These are phyloP conservation scores for Cydia fagiglandana DNA, from an alignment of 1,140 invertebrate genomes.

Conservation along the genomic window DNA sequence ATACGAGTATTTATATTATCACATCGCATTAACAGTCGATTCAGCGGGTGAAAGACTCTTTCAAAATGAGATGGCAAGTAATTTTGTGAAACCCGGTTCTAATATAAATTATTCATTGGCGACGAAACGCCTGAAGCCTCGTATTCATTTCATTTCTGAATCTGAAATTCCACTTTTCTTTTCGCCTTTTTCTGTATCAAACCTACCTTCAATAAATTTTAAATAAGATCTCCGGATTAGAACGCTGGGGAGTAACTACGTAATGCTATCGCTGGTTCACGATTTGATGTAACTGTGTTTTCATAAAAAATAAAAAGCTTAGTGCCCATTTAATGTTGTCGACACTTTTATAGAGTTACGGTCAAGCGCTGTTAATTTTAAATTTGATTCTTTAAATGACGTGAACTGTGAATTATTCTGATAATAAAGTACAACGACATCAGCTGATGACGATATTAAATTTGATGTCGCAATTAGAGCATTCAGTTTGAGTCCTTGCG, in stretches of 20 bases:
- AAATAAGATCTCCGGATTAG: conserved; percentile 67
- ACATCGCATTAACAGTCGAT: conserved; percentile 26
- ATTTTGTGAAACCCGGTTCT: conserved; percentile 73
- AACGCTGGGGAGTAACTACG: conserved; percentile 45
- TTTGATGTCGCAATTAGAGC: too few relatives aligned
- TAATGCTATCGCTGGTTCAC: background rate
- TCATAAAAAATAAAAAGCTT: conserved; percentile 18
- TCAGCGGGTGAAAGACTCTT: conserved; percentile 53
- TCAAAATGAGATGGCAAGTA: conserved; percentile 70
- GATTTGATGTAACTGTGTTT: conserved; percentile 20
- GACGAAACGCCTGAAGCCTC: conserved; percentile 72
- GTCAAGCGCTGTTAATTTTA: too few relatives aligned
- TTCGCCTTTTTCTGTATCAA: conserved; percentile 64
- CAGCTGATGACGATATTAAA: too few relatives aligned
- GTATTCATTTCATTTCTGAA: conserved; percentile 78
- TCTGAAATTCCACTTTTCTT: conserved; percentile 70
- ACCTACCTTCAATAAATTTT: conserved; percentile 71
- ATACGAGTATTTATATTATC: conserved; percentile 7
- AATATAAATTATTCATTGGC: conserved; percentile 77
- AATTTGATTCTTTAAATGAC: too few relatives aligned
- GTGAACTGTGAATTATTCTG: background rate
- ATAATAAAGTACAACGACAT: too few relatives aligned
- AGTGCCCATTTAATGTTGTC: background rate
- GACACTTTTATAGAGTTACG: background rate
- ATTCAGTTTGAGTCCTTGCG: too few relatives aligned